Evolutionary conservation across 2,797 vertebrate species (phyloP).

Genomic region (Periparus ater): DNA sequence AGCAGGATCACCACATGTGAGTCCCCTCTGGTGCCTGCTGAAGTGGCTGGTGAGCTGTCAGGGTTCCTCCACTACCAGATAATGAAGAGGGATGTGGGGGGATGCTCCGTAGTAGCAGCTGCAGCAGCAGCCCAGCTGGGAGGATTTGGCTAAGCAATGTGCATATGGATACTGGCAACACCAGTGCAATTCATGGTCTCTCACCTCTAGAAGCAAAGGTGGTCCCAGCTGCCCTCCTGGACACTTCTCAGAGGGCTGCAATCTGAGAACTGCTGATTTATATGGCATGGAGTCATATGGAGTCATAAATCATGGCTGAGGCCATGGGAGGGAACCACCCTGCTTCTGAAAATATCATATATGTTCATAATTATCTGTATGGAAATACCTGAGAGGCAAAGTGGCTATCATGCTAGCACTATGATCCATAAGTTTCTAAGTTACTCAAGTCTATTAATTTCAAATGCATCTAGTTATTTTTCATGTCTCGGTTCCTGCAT

Average conservation of each 20-base stretch:
- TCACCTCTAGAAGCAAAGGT: not conserved
- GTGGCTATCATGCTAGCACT: not conserved
- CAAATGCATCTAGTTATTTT: not conserved
- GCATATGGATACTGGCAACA: rapidly evolving
- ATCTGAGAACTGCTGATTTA: not conserved
- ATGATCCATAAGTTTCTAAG: not conserved
- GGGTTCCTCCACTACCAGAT: not conserved
- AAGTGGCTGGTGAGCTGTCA: not conserved
- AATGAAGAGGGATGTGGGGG: not conserved
- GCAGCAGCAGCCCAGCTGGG: not conserved
- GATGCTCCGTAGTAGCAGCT: not conserved
- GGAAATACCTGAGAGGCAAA: not conserved
- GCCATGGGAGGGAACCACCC: not conserved
- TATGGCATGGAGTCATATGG: not conserved
- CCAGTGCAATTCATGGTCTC: not conserved
- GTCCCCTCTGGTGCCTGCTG: not conserved
- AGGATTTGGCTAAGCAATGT: not conserved
- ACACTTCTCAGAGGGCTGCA: not conserved
- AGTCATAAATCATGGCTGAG: not conserved
- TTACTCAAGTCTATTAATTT: not conserved
- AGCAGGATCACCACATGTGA: not conserved
- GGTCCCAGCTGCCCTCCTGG: not conserved
- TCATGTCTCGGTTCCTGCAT: not conserved
- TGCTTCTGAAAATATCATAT: not conserved
- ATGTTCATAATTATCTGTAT: not conserved